These are phyloP conservation scores for Drosophila atroscutellata DNA, from an alignment of 2,888 invertebrate species.

Conservation along the genomic window DNA sequence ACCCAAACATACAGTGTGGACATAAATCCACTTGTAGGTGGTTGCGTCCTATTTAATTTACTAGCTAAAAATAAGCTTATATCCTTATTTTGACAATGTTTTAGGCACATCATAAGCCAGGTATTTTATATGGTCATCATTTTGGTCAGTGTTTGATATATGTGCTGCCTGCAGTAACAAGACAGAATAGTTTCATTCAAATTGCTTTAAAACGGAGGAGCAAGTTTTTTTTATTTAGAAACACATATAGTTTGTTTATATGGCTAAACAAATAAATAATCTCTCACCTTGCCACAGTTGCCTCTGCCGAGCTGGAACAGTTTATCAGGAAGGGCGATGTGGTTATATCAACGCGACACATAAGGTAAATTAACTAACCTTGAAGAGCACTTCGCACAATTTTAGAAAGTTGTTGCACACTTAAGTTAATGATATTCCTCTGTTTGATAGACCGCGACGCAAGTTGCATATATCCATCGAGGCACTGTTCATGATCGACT, in stretches of 20 bases:
- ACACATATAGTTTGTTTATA: background rate
- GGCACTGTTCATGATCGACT: slow-evolving; percentile 85
- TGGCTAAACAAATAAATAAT: slow-evolving; percentile 6
- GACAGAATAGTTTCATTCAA: no score
- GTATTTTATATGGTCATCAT: no score
- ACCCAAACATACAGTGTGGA: background rate
- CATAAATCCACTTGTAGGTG: background rate
- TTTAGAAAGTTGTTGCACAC: slow-evolving; percentile 1
- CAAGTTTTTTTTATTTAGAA: background rate
- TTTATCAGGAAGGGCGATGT: slow-evolving; percentile 85
- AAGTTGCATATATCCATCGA: slow-evolving; percentile 85
- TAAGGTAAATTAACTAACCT: slow-evolving; percentile 78
- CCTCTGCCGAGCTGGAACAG: slow-evolving; percentile 84
- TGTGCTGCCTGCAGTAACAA: no score
- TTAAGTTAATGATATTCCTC: background rate
- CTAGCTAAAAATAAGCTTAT: background rate
- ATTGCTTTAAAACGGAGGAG: background rate
- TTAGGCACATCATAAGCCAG: background rate
- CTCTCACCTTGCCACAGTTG: slow-evolving; percentile 70
- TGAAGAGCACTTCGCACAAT: slow-evolving; percentile 29
- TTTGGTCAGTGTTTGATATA: no score
- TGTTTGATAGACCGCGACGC: slow-evolving; percentile 81
- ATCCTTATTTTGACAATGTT: background rate
- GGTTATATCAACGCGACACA: slow-evolving; percentile 85
- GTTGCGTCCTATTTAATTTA: background rate